Base-by-base conservation (phyloP, 2,888 invertebrate genomes). In the Neocrepidodera transversa region DNA sequence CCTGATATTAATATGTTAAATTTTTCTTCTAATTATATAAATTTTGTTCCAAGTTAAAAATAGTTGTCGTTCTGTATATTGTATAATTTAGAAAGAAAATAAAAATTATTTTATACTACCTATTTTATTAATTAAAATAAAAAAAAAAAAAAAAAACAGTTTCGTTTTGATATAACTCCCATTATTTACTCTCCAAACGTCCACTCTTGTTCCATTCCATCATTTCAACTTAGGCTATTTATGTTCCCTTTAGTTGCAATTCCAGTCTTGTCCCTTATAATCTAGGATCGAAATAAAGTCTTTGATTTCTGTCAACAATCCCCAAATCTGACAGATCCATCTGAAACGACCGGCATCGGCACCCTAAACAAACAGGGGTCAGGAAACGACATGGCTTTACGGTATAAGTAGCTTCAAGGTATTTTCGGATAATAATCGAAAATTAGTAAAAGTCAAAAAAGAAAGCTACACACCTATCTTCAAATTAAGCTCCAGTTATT, bases 291-390 rank as follows among this genome's bases (percentile, higher is more conserved):
- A 68, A 64, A 68, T 65, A 64, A 68, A 66, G 69, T 68, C 69
- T 66, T 66, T 71, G 71, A 74, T 72, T 71, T 70, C 68, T 70
- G 72, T 73, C 70, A 73, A 71, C 71, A 71, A 63, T 66, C 52
- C 60, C 64, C 54, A 59, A 64, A 67, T 66, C 62, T 69, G 68
- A 68, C 71, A 65, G 69, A 69, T 68, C 65, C 61, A 67, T 69
- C 67, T 64, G 58, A 64, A 61, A 67, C 65, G 57, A 62, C 62
- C 67, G 69, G 68, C 69, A 69, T 63, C 74, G 69, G 68, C 69
- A 69, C 64, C 74, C 74, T 72, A 74, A 74, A 68, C 70, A 72
- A 74, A 74, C 71, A 72, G 62, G 63, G 67, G 58, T 61, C 63
- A 69, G 68, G 45, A 45, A 43, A 54, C 20, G 23, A 23, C 68